These are phyloP conservation scores for Sebastes vulpes DNA, from an alignment of 2,797 vertebrate genomes.

Conservation along the genomic window DNA sequence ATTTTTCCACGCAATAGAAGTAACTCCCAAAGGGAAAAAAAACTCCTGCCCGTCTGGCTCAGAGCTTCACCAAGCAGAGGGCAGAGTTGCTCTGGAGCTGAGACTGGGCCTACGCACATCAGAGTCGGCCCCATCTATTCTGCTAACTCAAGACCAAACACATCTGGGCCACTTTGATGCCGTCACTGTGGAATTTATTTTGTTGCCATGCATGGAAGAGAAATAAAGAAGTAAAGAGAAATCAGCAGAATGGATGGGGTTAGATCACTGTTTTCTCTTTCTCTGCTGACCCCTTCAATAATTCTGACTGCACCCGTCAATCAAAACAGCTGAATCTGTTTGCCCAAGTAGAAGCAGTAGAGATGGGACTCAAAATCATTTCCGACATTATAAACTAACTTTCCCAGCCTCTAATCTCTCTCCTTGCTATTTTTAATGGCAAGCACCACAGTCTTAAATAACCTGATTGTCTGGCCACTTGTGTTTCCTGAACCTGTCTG, in stretches of 20 bases:
- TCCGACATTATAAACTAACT: not conserved
- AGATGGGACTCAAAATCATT: not conserved
- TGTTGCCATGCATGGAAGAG: constrained; percentile 7
- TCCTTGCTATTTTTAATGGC: not conserved
- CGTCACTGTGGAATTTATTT: constrained; percentile 39
- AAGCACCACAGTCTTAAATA: constrained; percentile 1
- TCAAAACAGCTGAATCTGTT: constrained; percentile 9
- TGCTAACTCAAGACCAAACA: constrained; percentile 51
- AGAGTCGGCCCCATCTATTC: constrained; percentile 20
- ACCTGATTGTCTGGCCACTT: not conserved
- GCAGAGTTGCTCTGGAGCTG: constrained; percentile 40
- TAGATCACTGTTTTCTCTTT: constrained; percentile 38
- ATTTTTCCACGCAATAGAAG: not conserved
- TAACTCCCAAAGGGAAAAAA: not conserved
- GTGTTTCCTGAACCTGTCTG: not conserved
- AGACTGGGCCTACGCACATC: constrained; percentile 13
- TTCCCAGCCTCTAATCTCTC: not conserved
- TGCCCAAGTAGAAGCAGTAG: not conserved
- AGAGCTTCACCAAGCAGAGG: constrained; percentile 30
- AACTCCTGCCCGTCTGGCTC: constrained; percentile 16
- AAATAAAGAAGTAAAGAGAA: constrained; percentile 15
- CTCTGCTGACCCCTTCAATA: constrained; percentile 29
- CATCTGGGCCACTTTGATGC: constrained; percentile 48
- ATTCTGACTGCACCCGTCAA: constrained; percentile 21
- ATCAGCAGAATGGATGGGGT: constrained; percentile 13